These are phyloP conservation scores for Actinernus sp. DNA, from an alignment of 92 coral and sea anemone species.

Conservation along the genomic window DNA sequence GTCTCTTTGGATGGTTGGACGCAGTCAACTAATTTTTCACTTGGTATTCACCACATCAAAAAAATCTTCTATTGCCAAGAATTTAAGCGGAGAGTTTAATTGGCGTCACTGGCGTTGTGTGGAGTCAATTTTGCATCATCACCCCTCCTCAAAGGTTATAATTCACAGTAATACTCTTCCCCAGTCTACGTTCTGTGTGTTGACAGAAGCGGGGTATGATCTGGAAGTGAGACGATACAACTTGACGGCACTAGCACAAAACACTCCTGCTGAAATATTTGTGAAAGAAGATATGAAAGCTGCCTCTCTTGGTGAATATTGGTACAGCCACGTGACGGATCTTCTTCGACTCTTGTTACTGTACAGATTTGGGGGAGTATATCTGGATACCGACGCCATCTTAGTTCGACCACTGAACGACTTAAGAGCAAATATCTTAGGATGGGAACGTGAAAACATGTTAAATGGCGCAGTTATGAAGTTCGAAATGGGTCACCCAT, in stretches of 20 bases:
- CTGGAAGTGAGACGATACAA: conserved; percentile 31
- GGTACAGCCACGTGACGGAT: conserved; percentile 54
- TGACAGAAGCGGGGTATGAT: conserved; percentile 45
- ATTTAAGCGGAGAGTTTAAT: neutral
- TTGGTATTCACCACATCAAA: conserved; percentile 52
- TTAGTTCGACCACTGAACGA: conserved; percentile 21
- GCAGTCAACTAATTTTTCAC: no score
- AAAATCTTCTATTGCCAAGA: no score
- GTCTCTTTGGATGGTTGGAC: no score
- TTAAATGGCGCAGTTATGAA: conserved; percentile 38
- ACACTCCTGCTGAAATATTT: conserved; percentile 44
- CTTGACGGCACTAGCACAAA: conserved; percentile 10
- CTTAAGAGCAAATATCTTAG: conserved; percentile 22
- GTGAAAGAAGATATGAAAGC: no score
- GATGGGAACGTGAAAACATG: conserved; percentile 10
- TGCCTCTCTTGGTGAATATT: conserved; percentile 12
- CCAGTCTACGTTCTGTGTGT: conserved; percentile 19
- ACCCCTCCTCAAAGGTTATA: conserved; percentile 42
- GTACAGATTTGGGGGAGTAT: conserved; percentile 47
- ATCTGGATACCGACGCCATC: conserved; percentile 50
- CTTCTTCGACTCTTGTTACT: conserved; percentile 27
- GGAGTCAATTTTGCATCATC: conserved; percentile 50
- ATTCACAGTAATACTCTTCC: conserved; percentile 45
- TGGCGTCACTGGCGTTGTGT: no score
- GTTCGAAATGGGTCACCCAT: conserved; percentile 26